phyloP scores from a whole-genome alignment of 1,140 invertebrate species.

The Orius insidiosus region DNA sequence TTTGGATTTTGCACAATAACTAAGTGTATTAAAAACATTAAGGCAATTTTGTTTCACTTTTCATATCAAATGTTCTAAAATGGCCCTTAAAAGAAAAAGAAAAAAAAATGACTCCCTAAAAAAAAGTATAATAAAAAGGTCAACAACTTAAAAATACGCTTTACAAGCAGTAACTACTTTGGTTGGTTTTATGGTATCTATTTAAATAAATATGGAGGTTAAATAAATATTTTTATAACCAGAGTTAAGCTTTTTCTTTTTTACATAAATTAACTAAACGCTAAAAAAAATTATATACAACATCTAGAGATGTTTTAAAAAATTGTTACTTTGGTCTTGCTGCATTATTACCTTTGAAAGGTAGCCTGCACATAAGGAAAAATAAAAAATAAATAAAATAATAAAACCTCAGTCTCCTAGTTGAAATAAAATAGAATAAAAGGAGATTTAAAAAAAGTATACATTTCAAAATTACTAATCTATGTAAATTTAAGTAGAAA shows the following conservation, averaged over 20 bases:
- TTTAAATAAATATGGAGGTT: constrained; percentile 8
- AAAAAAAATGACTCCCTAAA: background rate
- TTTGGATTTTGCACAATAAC: no score
- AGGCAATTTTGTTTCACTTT: background rate
- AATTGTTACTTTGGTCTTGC: constrained; percentile 16
- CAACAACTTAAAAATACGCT: constrained; percentile 5
- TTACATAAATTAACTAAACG: constrained; percentile 5
- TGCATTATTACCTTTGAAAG: constrained; percentile 12
- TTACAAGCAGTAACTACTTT: no score
- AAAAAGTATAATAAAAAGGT: background rate
- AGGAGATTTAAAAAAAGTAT: no score
- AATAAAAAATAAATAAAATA: constrained; percentile 8
- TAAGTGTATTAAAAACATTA: no score
- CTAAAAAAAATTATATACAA: constrained; percentile 9
- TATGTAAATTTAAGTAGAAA: no score
- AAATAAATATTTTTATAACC: no score
- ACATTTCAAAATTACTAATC: no score
- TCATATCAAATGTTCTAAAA: constrained; percentile 3
- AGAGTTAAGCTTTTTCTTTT: no score
- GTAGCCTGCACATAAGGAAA: constrained; percentile 10
- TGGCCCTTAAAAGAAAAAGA: constrained; percentile 2
- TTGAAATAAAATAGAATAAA: background rate
- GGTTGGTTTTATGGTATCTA: background rate
- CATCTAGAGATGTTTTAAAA: constrained; percentile 13
- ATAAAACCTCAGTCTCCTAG: constrained; percentile 15